Evolutionary conservation across 2,888 invertebrate species (phyloP).

Genomic region (Netelia virgata): DNA sequence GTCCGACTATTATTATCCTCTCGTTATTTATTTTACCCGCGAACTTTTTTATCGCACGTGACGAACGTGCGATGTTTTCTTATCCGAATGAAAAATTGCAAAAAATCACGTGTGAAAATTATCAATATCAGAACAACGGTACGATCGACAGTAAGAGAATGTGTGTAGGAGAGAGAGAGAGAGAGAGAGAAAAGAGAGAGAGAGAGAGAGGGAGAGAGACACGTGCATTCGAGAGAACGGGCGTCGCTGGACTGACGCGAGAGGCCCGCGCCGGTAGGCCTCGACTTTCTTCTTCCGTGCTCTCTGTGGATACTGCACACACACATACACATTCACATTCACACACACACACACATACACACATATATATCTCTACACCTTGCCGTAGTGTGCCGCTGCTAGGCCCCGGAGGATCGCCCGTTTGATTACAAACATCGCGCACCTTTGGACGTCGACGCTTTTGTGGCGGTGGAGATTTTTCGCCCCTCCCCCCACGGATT

Average conservation of each 20-base stretch:
- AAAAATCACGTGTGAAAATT: too few species aligned
- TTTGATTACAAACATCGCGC: conserved; percentile 80
- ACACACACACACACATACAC: conserved; percentile 21
- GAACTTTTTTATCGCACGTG: too few species aligned
- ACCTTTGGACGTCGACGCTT: conserved; percentile 37
- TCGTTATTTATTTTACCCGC: too few species aligned
- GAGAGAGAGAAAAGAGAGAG: conserved; percentile 2
- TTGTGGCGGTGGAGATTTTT: conserved; percentile 31
- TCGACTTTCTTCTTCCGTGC: conserved; percentile 70
- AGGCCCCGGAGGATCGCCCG: conserved; percentile 74
- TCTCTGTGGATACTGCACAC: conserved; percentile 59
- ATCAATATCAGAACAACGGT: too few species aligned
- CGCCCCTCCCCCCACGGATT: conserved; percentile 19
- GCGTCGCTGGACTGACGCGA: conserved; percentile 79
- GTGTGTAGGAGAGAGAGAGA: background rate
- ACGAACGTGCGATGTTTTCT: too few species aligned
- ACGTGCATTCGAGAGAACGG: conserved; percentile 80
- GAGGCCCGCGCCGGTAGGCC: conserved; percentile 70
- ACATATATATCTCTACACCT: conserved; percentile 8
- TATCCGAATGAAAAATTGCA: too few species aligned
- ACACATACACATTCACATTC: background rate
- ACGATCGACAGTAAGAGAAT: background rate
- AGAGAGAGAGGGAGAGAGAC: conserved; percentile 69
- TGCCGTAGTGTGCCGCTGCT: conserved; percentile 36
- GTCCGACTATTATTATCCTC: too few species aligned